Percentiles rank a stretch among this genome's conserved stretches.
Evolutionary conservation across 2,797 vertebrate species (phyloP).

Genomic region (Crocidura indochinensis): DNA sequence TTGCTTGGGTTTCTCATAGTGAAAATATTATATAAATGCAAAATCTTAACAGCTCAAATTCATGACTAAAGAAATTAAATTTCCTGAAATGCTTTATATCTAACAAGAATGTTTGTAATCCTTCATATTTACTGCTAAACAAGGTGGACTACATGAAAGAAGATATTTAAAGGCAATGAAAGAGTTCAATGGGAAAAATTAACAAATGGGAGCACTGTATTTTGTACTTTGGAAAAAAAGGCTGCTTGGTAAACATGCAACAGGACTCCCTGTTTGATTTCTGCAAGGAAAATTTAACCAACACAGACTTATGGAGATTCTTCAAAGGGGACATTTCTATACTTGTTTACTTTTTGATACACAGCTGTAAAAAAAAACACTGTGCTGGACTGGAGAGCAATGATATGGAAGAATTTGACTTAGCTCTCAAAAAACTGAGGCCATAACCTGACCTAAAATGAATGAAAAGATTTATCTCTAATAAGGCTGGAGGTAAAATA

Average conservation of each 20-base stretch:
- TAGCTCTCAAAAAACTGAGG: not conserved
- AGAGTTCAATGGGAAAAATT: conserved; percentile 77
- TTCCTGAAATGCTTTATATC: conserved; percentile 86
- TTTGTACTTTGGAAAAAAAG: conserved; percentile 55
- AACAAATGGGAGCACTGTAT: conserved; percentile 80
- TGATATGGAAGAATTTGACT: not conserved
- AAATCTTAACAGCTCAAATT: conserved; percentile 76
- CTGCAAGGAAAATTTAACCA: conserved; percentile 81
- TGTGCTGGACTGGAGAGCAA: conserved; percentile 33
- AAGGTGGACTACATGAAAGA: conserved; percentile 82
- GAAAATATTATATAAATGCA: conserved; percentile 74
- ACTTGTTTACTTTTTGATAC: conserved; percentile 82
- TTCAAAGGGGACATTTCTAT: conserved; percentile 81
- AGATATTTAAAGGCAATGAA: conserved; percentile 75
- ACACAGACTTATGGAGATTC: conserved; percentile 74
- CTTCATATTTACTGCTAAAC: conserved; percentile 80
- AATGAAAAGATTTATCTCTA: not conserved
- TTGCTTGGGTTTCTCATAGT: conserved; percentile 78
- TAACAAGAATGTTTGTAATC: conserved; percentile 85
- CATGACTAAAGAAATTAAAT: conserved; percentile 86
- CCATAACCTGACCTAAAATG: not conserved
- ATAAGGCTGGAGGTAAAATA: not conserved
- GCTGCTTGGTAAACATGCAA: conserved; percentile 76
- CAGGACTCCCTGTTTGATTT: conserved; percentile 83
- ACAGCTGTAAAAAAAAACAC: conserved; percentile 60